Conservation (phyloP, 2,797 vertebrate genomes). For the Numenius phaeopus region DNA sequence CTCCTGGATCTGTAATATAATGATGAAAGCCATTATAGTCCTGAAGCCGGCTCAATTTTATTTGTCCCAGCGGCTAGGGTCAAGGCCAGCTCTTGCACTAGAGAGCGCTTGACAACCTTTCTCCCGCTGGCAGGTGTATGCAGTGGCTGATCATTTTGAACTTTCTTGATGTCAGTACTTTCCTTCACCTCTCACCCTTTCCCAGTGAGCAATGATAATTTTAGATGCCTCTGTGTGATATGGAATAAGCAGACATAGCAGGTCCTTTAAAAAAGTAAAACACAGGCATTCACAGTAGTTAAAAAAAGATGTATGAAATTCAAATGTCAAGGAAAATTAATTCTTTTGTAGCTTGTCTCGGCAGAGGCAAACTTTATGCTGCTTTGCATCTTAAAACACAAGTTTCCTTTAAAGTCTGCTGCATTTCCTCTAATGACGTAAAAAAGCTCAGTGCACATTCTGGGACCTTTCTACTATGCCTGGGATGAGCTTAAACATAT, state of each 20-base stretch:
- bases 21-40: not conserved
- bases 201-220: not conserved
- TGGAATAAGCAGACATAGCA: not conserved
- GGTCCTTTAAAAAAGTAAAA: constrained; percentile 20
- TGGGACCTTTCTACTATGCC: constrained; percentile 37
- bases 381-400: constrained; percentile 59
- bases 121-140: constrained; percentile 16
- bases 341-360: constrained; percentile 37
- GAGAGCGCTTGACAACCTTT: constrained; percentile 43
- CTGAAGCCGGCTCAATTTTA: constrained; percentile 39
- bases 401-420: constrained; percentile 52
- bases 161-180: constrained; percentile 14
- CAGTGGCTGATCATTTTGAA: not conserved
- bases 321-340: constrained; percentile 66
- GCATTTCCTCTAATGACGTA: constrained; percentile 37
- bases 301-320: constrained; percentile 38
- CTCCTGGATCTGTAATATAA: constrained; percentile 49
- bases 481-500: constrained; percentile 38
- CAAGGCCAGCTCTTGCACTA: constrained; percentile 21
- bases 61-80: constrained; percentile 53
- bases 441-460: constrained; percentile 44
- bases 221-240: not conserved
- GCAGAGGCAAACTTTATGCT: constrained; percentile 42
- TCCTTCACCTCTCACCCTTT: not conserved
- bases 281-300: constrained; percentile 22